Conservation (phyloP, 2,797 vertebrate species). For the Pipistrellus nathusii region DNA sequence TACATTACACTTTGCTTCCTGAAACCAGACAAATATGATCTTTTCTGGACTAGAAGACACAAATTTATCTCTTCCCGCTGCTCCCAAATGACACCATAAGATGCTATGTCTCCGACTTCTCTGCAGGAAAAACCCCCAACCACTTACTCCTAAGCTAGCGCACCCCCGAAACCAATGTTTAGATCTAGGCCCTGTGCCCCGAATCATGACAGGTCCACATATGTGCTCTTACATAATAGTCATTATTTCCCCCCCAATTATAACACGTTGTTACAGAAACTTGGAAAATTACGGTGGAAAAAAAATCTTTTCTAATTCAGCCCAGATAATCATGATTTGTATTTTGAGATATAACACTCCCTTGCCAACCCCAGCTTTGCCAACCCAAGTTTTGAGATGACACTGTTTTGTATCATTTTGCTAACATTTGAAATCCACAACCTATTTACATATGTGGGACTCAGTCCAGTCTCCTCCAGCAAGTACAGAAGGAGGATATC, state of each 20-base stretch:
- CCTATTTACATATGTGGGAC: conserved; percentile 11
- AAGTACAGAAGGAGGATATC: neutral
- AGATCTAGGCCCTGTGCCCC: neutral
- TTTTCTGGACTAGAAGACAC: conserved; percentile 46
- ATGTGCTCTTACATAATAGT: neutral
- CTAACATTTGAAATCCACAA: conserved; percentile 41
- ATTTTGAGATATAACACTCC: conserved; percentile 25
- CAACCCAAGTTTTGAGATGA: conserved; percentile 14
- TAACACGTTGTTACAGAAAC: conserved; percentile 28
- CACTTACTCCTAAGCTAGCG: too few species aligned
- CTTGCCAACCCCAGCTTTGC: neutral
- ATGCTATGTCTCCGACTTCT: neutral
- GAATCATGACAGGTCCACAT: neutral
- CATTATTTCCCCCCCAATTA: conserved; percentile 21
- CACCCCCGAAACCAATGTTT: neutral
- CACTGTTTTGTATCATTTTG: conserved; percentile 30
- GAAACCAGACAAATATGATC: conserved; percentile 54
- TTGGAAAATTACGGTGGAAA: neutral
- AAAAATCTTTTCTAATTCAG: conserved; percentile 39
- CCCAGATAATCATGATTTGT: conserved; percentile 18
- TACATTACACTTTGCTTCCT: conserved; percentile 58
- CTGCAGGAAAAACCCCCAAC: neutral
- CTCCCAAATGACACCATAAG: neutral
- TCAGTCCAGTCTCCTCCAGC: neutral
- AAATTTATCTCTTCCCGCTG: conserved; percentile 59